phyloP scores from a whole-genome alignment of 2,797 vertebrate species.

The Triplophysa bombifrons region DNA sequence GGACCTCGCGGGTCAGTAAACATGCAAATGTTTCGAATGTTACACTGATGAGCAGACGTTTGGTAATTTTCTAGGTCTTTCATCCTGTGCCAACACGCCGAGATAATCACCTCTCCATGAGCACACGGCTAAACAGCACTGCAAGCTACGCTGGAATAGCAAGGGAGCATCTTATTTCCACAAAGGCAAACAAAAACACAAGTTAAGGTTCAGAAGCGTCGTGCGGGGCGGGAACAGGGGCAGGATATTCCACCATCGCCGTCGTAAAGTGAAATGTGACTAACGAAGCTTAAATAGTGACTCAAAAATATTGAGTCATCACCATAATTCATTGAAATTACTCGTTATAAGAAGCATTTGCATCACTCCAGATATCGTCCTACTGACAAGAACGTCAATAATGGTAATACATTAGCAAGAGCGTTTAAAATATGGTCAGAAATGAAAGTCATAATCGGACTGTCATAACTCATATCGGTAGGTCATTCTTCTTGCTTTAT shows the following conservation, averaged over 20 bases:
- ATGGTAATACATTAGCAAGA: background rate
- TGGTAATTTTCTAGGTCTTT: slow-evolving; percentile 29
- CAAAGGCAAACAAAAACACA: slow-evolving; percentile 28
- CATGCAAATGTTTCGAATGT: slow-evolving; percentile 16
- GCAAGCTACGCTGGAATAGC: slow-evolving; percentile 35
- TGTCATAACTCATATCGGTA: too few species aligned
- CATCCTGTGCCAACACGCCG: slow-evolving; percentile 37
- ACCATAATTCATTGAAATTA: slow-evolving; percentile 2
- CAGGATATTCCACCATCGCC: slow-evolving; percentile 10
- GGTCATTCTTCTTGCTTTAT: background rate
- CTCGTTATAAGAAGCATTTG: background rate
- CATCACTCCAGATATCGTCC: background rate
- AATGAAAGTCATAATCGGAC: background rate
- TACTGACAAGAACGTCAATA: background rate
- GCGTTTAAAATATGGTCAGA: background rate
- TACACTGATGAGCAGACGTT: slow-evolving; percentile 42
- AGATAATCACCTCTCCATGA: slow-evolving; percentile 44
- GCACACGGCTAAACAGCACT: slow-evolving; percentile 32
- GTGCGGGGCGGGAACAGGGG: background rate
- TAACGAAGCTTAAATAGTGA: slow-evolving; percentile 44
- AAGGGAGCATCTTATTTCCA: slow-evolving; percentile 37
- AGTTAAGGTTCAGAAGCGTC: slow-evolving; percentile 7
- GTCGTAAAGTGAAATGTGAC: slow-evolving; percentile 35
- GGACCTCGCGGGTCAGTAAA: slow-evolving; percentile 31
- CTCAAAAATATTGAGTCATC: too few species aligned